Evolutionary conservation across 2,113 vertebrate species (phyloP).

Genomic region (Pteropus alecto): DNA sequence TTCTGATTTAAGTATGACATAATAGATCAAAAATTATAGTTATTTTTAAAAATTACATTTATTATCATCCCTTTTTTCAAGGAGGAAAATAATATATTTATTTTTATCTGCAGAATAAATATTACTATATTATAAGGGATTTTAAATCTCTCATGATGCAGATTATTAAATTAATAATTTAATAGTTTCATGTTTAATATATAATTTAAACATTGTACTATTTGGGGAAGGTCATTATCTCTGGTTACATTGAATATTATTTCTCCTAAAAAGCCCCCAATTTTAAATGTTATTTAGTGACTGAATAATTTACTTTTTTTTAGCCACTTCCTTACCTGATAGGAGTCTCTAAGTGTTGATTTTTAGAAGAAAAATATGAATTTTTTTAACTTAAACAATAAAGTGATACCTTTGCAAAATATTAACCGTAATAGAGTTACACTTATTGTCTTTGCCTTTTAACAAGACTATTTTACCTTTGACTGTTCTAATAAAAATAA

Average conservation of each 20-base stretch:
- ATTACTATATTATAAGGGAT: background rate
- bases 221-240: background rate
- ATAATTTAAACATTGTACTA: background rate
- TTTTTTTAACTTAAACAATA: background rate
- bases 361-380: background rate
- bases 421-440: background rate
- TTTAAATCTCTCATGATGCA: background rate
- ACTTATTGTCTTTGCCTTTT: background rate
- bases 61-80: background rate
- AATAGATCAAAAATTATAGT: background rate
- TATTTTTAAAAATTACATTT: background rate
- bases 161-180: background rate
- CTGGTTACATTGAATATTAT: background rate
- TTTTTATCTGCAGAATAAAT: slow-evolving; percentile 13
- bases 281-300: background rate
- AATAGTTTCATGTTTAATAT: slow-evolving; percentile 3
- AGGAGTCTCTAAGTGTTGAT: background rate
- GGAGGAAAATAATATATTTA: background rate
- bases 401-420: background rate
- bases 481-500: slow-evolving; percentile 2
- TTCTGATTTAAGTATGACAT: background rate
- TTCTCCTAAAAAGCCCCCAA: background rate
- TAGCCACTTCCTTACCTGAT: background rate
- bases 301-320: background rate
- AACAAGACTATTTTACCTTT: background rate